These are phyloP conservation scores for Gnathonemus echidnorhynchus DNA, from an alignment of 2,113 vertebrate species.

Conservation along the genomic window DNA sequence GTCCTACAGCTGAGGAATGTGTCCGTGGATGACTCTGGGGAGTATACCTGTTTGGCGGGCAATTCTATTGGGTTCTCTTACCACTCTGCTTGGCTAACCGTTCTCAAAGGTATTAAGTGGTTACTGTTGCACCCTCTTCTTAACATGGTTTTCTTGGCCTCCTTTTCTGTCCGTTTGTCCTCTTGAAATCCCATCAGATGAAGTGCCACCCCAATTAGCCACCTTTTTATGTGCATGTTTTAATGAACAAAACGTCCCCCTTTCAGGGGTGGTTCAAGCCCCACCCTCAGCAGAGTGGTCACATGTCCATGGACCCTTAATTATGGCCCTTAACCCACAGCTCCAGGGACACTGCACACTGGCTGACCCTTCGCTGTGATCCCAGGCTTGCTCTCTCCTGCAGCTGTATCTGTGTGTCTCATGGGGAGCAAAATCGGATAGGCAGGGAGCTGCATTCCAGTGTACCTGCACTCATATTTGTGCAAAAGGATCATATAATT, in stretches of 20 bases:
- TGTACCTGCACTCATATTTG: neutral
- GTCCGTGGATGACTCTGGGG: slow-evolving; percentile 76
- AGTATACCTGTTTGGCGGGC: slow-evolving; percentile 88
- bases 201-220: neutral
- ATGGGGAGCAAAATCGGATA: no score
- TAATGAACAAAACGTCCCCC: neutral
- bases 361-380: neutral
- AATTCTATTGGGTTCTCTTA: slow-evolving; percentile 89
- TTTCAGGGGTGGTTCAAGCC: neutral
- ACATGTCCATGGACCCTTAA: neutral
- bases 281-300: neutral
- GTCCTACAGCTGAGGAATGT: slow-evolving; percentile 83
- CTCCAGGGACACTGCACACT: neutral
- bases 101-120: slow-evolving; percentile 69
- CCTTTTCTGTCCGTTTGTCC: neutral
- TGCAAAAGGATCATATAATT: neutral
- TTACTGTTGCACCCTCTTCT: neutral
- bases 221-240: neutral
- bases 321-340: neutral
- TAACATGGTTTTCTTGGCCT: neutral
- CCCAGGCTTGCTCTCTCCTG: no score
- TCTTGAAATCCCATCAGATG: neutral
- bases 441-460: no score
- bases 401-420: no score
- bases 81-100: slow-evolving; percentile 88